Evolutionary conservation across 2,113 vertebrate genomes (phyloP).

Genomic region (Meriones unguiculatus): DNA sequence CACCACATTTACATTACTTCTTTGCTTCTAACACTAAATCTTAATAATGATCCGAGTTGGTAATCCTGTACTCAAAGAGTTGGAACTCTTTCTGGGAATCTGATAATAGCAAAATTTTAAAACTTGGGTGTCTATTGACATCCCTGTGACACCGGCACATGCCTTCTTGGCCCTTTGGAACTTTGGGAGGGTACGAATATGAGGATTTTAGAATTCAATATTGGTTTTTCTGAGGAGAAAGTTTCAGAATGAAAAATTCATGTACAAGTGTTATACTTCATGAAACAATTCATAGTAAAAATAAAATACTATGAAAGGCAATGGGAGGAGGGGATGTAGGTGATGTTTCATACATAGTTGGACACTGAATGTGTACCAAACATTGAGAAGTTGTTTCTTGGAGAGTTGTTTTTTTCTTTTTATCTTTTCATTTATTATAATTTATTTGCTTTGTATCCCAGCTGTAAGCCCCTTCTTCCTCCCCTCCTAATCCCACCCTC

Average conservation of each 20-base stretch:
- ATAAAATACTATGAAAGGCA: background rate
- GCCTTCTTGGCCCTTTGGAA: background rate
- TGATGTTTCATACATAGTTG: background rate
- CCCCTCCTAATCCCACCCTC: no score
- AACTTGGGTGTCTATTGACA: background rate
- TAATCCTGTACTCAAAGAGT: no score
- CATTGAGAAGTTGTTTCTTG: background rate
- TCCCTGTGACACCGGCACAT: background rate
- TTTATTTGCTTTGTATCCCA: no score
- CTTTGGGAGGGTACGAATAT: background rate
- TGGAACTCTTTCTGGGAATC: background rate
- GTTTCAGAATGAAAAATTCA: background rate
- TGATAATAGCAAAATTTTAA: background rate
- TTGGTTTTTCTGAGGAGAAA: background rate
- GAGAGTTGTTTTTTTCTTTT: background rate
- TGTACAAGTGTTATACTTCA: background rate
- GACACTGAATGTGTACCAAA: background rate
- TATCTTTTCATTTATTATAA: background rate
- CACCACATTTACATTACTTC: background rate
- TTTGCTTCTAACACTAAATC: background rate
- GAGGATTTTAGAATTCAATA: background rate
- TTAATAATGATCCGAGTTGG: background rate
- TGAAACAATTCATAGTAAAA: background rate
- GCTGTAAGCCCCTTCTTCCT: no score
- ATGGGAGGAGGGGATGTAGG: accelerated